Conservation (phyloP, 2,797 vertebrate genomes). For the Squalus acanthias region DNA sequence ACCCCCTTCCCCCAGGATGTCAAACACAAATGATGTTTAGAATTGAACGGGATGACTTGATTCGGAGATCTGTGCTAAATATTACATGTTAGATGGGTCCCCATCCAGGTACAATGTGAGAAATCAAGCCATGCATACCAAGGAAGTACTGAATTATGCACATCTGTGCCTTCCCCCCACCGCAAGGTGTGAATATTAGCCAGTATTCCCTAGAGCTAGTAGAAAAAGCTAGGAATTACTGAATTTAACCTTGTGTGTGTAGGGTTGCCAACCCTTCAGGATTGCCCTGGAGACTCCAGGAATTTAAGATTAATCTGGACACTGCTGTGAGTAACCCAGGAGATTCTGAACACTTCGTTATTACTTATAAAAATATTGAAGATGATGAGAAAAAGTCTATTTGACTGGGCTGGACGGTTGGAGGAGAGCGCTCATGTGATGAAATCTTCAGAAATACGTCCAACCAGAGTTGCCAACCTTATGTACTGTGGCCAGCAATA, state of each 20-base stretch:
- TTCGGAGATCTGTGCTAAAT: neutral
- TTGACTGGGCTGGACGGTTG: neutral
- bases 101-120: neutral
- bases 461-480: neutral
- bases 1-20: neutral
- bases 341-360: neutral
- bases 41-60: neutral
- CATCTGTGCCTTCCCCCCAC: neutral
- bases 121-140: neutral
- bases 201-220: neutral
- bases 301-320: neutral
- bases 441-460: neutral
- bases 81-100: neutral
- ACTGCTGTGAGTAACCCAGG: neutral
- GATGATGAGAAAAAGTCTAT: neutral
- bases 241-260: neutral
- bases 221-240: neutral
- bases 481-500: neutral
- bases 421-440: neutral
- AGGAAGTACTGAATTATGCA: neutral
- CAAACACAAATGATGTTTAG: neutral
- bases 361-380: neutral
- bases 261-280: neutral
- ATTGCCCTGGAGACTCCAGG: neutral
- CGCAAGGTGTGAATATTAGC: neutral